These are phyloP conservation scores for Microplitis mediator DNA, from an alignment of 1,140 invertebrate species.

Conservation along the genomic window DNA sequence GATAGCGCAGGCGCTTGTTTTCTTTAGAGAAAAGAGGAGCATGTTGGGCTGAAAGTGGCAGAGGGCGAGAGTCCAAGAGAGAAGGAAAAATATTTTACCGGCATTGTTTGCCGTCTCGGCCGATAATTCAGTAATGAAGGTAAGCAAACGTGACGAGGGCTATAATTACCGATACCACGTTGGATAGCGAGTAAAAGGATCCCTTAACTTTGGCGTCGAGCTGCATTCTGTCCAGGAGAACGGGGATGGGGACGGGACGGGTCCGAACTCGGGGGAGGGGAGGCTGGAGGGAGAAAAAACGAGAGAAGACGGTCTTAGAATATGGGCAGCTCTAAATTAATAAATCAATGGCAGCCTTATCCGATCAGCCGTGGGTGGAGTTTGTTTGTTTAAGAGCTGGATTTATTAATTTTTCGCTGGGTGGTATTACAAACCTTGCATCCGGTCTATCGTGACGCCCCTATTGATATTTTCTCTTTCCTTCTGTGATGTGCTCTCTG, in stretches of 20 bases:
- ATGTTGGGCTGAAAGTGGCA: not conserved
- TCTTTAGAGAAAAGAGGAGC: not conserved
- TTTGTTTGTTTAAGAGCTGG: conserved; percentile 62
- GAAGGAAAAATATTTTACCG: conserved; percentile 38
- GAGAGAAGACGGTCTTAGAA: not conserved
- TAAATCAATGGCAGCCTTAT: conserved; percentile 60
- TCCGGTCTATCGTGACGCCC: conserved; percentile 37
- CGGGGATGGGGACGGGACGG: not conserved
- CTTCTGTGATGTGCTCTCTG: conserved; percentile 1
- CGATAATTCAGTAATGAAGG: conserved; percentile 64
- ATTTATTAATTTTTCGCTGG: conserved; percentile 62
- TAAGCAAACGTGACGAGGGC: conserved; percentile 59
- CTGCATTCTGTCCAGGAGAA: conserved; percentile 20
- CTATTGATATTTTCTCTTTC: conserved; percentile 20
- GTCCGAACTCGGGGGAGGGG: not conserved
- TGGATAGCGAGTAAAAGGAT: conserved; percentile 52
- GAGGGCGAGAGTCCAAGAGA: not conserved
- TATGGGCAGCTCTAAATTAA: conserved; percentile 63
- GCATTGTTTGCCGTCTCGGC: conserved; percentile 59
- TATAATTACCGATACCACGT: conserved; percentile 63
- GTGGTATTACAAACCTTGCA: conserved; percentile 52
- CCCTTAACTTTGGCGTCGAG: conserved; percentile 51
- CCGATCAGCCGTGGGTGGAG: conserved; percentile 61
- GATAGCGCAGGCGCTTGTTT: not conserved
- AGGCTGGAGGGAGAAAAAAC: conserved; percentile 8